These are phyloP conservation scores for Ammodytes marinus DNA, from an alignment of 2,113 vertebrate species.

Conservation along the genomic window DNA sequence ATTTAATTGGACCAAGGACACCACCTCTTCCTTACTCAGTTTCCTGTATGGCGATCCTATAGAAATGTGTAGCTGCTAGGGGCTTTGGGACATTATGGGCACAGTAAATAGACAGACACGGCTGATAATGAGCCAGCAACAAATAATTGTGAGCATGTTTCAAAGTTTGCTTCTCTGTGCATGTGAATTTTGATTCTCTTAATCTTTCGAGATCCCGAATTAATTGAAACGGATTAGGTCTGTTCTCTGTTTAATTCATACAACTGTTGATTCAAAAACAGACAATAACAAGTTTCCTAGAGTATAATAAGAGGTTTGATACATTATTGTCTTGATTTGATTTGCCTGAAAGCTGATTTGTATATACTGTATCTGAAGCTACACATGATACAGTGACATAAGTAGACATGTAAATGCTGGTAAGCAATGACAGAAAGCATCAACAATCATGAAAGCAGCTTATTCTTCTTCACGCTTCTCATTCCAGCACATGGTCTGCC, in stretches of 20 bases:
- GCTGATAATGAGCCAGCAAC: constrained; percentile 21
- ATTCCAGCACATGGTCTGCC: constrained; percentile 28
- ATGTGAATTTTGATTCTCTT: constrained; percentile 19
- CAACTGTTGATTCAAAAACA: constrained; percentile 21
- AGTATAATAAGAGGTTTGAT: not conserved
- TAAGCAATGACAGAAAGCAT: constrained; percentile 13
- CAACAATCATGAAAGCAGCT: not conserved
- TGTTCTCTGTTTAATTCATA: constrained; percentile 36
- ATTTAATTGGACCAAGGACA: not conserved
- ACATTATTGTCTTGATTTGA: not conserved
- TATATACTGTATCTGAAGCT: not conserved
- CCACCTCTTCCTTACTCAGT: constrained; percentile 14
- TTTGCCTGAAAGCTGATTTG: not conserved
- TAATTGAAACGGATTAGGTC: constrained; percentile 28
- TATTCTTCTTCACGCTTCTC: constrained; percentile 22
- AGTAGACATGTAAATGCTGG: not conserved
- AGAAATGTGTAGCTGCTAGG: constrained; percentile 2
- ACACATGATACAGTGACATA: not conserved
- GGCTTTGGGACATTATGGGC: constrained; percentile 20
- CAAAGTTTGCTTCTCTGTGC: not conserved
- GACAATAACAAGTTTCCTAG: not conserved
- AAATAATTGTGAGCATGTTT: not conserved
- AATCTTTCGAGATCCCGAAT: constrained; percentile 15
- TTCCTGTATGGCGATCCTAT: not conserved
- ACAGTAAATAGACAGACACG: constrained; percentile 1